Conservation (phyloP, 92 coral and sea anemone genomes). For the Siderastrea radians region DNA sequence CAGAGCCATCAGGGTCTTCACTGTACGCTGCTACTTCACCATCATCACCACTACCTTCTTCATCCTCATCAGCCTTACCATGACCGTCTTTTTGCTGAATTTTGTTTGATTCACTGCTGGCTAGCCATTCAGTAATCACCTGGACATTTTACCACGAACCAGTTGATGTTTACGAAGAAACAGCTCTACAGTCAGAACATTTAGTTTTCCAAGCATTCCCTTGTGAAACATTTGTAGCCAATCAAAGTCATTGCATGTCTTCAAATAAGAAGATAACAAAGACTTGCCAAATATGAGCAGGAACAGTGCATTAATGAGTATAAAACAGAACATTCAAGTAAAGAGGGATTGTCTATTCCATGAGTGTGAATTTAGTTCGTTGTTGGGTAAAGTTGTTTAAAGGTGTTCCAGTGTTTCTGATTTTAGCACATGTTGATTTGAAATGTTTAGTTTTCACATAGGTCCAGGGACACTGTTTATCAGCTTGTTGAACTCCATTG, state of each 20-base stretch:
- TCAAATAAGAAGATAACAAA: neutral
- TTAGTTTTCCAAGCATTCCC: slow-evolving; percentile 37
- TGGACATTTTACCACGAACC: slow-evolving; percentile 36
- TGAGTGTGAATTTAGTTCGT: too few relatives aligned
- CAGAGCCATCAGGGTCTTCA: slow-evolving; percentile 44
- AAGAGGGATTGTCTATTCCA: too few relatives aligned
- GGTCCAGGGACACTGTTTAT: too few relatives aligned
- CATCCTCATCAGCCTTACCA: slow-evolving; percentile 39
- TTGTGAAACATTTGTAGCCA: slow-evolving; percentile 52
- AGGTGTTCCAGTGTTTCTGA: too few relatives aligned
- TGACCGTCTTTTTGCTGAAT: slow-evolving; percentile 34
- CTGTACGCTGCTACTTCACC: slow-evolving; percentile 7
- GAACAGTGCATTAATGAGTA: too few relatives aligned
- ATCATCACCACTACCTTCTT: slow-evolving; percentile 27
- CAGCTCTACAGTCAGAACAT: slow-evolving; percentile 39
- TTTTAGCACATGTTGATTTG: too few relatives aligned
- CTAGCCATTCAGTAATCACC: slow-evolving; percentile 43
- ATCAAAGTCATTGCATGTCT: slow-evolving; percentile 36
- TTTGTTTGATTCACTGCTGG: slow-evolving; percentile 51
- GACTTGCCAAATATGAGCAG: too few relatives aligned
- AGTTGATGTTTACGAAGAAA: slow-evolving; percentile 47
- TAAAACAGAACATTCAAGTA: too few relatives aligned
- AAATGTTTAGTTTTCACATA: too few relatives aligned
- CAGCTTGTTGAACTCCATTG: too few relatives aligned
- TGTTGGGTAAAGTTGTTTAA: too few relatives aligned